Conservation (phyloP, 2,888 invertebrate genomes). For the Synanthedon formicaeformis region DNA sequence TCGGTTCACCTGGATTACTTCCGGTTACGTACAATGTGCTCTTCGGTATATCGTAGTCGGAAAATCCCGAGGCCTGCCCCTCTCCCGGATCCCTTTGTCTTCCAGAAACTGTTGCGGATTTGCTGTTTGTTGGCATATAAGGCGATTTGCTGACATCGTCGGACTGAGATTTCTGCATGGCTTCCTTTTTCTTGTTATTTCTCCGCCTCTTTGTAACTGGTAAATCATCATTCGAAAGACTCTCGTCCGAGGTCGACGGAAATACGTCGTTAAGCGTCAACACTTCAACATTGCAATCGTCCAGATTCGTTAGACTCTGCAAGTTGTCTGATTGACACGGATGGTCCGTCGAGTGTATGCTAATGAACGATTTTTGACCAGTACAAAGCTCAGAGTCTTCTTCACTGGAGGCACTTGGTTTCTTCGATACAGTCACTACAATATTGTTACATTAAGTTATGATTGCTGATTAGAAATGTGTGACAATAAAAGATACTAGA, state of each 20-base stretch:
- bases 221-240: conserved; percentile 53
- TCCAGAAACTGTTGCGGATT: conserved; percentile 45
- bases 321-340: conserved; percentile 44
- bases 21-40: conserved; percentile 58
- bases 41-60: conserved; percentile 56
- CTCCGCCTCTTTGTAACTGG: conserved; percentile 32
- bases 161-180: conserved; percentile 20
- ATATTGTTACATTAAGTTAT: conserved; percentile 11
- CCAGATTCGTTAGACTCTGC: conserved; percentile 32
- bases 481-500: neutral
- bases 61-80: conserved; percentile 39
- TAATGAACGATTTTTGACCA: conserved; percentile 58
- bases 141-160: conserved; percentile 31
- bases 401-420: conserved; percentile 32
- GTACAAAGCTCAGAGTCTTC: conserved; percentile 30
- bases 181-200: conserved; percentile 25
- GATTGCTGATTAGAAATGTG: neutral
- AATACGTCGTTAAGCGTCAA: conserved; percentile 58
- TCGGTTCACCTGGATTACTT: conserved; percentile 62
- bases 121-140: conserved; percentile 55
- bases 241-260: conserved; percentile 63
- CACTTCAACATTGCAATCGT: conserved; percentile 58
- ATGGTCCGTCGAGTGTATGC: conserved; percentile 63
- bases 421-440: conserved; percentile 56
- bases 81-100: conserved; percentile 37